Evolutionary conservation across 2,888 invertebrate genomes (phyloP).

Genomic region (Calameuta filiformis): DNA sequence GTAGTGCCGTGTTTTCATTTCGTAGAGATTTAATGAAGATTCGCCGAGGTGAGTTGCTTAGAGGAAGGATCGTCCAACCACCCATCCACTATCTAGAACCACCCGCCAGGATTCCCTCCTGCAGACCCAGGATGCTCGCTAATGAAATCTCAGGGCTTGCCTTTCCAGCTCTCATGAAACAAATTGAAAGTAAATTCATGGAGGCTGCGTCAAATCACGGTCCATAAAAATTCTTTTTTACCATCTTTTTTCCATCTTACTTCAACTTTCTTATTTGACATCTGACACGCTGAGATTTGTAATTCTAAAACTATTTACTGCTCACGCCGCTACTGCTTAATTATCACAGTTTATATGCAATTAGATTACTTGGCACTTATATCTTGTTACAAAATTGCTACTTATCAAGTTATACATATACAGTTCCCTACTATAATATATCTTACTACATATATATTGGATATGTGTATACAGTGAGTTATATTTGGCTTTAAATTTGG

Average conservation of each 20-base stretch:
- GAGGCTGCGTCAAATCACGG: background rate
- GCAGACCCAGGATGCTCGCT: background rate
- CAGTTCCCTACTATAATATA: background rate
- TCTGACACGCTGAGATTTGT: background rate
- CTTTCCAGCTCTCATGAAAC: background rate
- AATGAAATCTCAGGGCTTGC: background rate
- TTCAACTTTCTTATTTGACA: background rate
- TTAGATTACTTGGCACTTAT: background rate
- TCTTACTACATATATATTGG: background rate
- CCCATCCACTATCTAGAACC: background rate
- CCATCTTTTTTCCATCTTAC: background rate
- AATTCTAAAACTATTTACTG: too few relatives aligned
- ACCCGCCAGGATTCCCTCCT: background rate
- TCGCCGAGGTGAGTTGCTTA: slow-evolving; percentile 12
- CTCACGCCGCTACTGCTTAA: too few relatives aligned
- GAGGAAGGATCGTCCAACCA: background rate
- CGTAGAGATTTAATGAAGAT: slow-evolving; percentile 29
- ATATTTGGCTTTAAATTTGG: background rate
- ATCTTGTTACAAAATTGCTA: background rate
- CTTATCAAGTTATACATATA: background rate
- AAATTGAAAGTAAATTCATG: background rate
- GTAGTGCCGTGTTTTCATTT: slow-evolving; percentile 25
- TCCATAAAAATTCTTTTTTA: background rate
- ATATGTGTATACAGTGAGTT: background rate
- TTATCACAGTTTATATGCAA: too few relatives aligned